Base-by-base conservation (phyloP, 2,113 vertebrate species). In the Atrichornis clamosus region DNA sequence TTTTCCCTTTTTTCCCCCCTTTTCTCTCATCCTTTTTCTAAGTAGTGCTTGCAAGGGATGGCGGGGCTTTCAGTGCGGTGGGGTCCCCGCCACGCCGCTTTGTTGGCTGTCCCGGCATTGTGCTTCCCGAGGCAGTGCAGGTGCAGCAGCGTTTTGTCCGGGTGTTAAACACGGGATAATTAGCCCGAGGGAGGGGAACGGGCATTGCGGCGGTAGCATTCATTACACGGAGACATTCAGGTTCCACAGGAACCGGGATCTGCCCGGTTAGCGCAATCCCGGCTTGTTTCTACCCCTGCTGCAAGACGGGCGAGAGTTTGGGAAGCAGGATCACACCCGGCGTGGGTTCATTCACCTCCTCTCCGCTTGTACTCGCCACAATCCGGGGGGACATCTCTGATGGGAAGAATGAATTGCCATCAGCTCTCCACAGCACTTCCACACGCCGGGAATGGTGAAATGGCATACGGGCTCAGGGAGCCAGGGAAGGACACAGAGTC, bases 101-200 rank as follows among this genome's bases (percentile, higher is more conserved):
- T 97, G 96, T 97, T 87, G 95, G 59, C 90, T 11, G 28, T 30
- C 72, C n/a, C 30, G 32, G 65, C 83, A 89, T 95, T 96, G 94
- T 94, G 60, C 94, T 75, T 68, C 82, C 92, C 92, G 42, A 73
- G 92, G 96, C 96, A 26, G 63, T 84, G 92, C 97, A 97, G 97
- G 97, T 97, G 97, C 97, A 96, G 86, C 41, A 4, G 59, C 75
- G 88, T 76, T 97, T 96, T 97, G 93, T 97, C 87, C 5, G 87
- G 32, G 15, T 84, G 92, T 90, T 96, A 75, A 92, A 94, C 62
- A 5, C 8, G 0, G 80, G 41, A 39, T 96, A 96, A 97, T 97
- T 87, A 96, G 93, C 49, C 1, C 0, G 62, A 84, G 74, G 73
- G 94, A 96, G 86, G 93, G 67, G 75, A 90, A 64, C 0, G 10